Base-by-base conservation (phyloP, 2,797 vertebrate genomes). In the Iguana delicatissima region DNA sequence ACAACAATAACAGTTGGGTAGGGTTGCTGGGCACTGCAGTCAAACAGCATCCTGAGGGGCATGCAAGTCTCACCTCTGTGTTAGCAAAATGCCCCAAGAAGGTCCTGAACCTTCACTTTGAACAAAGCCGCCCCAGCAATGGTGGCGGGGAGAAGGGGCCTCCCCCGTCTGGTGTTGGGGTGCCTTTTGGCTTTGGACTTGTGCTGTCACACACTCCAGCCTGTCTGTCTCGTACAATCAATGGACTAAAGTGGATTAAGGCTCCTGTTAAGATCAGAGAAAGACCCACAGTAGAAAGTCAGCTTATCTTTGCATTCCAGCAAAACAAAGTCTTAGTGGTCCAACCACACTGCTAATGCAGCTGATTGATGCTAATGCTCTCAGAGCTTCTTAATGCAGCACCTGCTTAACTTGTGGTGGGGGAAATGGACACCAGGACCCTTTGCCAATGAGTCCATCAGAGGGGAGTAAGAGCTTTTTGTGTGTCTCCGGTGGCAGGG, bases 301-400 rank as follows among this genome's bases (percentile, higher is more conserved):
- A 29, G 52, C 52, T 90, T 59, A 80, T 62, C 84, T 46, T 59
- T 59, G 50, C 22, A 59, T 1, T 13, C 64, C 38, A 64, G 76
- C 50, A 50, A 85, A 73, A n/a, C 64, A 46, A 57, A 20, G 57
- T 46, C 52, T 72, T 46, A 86, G 64, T 59, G 8, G 64, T 85
- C 79, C 52, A 46, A 46, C 76, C 83, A 55, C 62, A 81, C 14
- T 13, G 8, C 79, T 64, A 67, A 64, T 67, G 81, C 64, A 16
- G 55, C 84, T 86, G 89, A 69, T 72, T 64, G 88, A 84, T 62
- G 52, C 80, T 73, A 73, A 82, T 42, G 38, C 13, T 50, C 52
- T 80, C 20, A 29, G 4, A 80, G 67, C 29, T 35, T 52, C 38
- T 86, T 81, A 73, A 81, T 86, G 67, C 76, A 50, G 67, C 84